These are phyloP conservation scores for Rhombomys opimus DNA, from an alignment of 2,113 vertebrate genomes.

Conservation along the genomic window DNA sequence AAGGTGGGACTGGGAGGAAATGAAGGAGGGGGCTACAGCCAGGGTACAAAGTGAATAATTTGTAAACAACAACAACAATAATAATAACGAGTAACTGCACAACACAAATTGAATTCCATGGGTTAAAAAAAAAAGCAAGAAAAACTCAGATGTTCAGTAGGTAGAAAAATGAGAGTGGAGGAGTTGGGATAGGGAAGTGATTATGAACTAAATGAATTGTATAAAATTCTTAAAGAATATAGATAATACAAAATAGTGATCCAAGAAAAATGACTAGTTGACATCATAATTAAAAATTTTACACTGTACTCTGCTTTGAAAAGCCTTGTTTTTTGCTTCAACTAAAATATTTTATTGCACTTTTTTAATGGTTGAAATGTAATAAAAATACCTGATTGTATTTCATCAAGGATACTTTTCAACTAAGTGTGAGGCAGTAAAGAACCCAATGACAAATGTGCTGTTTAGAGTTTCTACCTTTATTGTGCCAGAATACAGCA, in stretches of 20 bases:
- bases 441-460: conserved; percentile 24
- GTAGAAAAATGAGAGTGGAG: not conserved
- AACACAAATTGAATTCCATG: not conserved
- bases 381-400: conserved; percentile 26
- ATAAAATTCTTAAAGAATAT: not conserved
- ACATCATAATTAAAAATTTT: not conserved
- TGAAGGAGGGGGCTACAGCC: too few species aligned
- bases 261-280: not conserved
- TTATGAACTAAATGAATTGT: not conserved
- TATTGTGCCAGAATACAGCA: not conserved
- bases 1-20: too few species aligned
- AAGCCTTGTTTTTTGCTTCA: not conserved
- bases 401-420: conserved; percentile 28
- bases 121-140: not conserved
- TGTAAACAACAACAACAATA: too few species aligned
- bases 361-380: not conserved
- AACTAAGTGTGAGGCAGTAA: not conserved
- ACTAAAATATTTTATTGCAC: not conserved
- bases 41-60: too few species aligned
- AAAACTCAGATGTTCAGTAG: not conserved
- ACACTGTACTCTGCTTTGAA: not conserved
- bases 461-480: conserved; percentile 2
- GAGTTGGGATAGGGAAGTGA: not conserved
- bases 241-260: not conserved
- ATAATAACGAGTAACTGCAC: not conserved